Base-by-base conservation (phyloP, 2,113 vertebrate genomes). In the Silurus glanis region DNA sequence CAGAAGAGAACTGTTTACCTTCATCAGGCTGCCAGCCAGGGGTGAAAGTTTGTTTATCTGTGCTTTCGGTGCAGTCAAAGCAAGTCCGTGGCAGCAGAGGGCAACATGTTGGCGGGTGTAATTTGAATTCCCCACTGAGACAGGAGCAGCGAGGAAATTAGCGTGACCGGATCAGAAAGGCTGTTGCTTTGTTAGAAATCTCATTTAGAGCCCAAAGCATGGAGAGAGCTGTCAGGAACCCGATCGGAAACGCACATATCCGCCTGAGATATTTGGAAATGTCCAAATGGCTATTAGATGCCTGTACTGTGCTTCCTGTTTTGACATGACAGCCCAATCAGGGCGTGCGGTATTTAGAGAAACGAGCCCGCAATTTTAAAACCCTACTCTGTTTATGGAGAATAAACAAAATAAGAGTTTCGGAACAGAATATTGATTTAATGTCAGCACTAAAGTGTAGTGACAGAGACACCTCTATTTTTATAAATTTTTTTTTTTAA, bases 111-210 rank as follows among this genome's bases (percentile, higher is more conserved):
- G 85, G 85, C 84, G 84, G 85, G 82, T 82, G 80, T 85, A 88
- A 91, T 91, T 87, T 87, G 62, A 90, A 89, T 90, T 90, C 84
- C 84, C 67, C 1, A 74, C 72, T 51, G 82, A 89, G 88, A 82
- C 45, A 51, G 80, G 53, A 82, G 61, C 17, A 69, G 75, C 84
- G 61, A 78, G 84, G 82, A 86, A 89, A 91, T 85, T 76, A 87
- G 83, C 37, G 55, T 90, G 91, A 90, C 83, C 25, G 59, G 87
- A 89, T 87, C 84, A 88, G 85, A 89, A 76, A 74, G 58, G 61
- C 53, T 28, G 28, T 71, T 78, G 67, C 81, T 86, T 86, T 83
- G 25, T 86, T 88, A 69, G 62, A 80, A 89, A 90, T 87, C 72
- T 87, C 86, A 90, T 90, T 88, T 84, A 78, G 84, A 85, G 45